Base-by-base conservation (phyloP, 2,113 vertebrate species). In the Oreotrochilus melanogaster region DNA sequence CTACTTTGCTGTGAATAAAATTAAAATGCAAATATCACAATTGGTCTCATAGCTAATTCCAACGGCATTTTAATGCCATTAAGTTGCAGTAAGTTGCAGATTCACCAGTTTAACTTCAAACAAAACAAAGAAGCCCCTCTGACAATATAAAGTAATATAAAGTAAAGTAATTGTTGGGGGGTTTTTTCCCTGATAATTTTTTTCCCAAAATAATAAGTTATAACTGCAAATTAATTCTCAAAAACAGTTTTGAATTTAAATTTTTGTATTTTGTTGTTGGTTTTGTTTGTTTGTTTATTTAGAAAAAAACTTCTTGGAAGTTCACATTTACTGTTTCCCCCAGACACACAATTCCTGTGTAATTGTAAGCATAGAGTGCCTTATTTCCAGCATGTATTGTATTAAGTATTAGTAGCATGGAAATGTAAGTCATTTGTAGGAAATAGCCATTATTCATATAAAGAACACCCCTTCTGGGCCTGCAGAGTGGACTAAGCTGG, bases 1-100 rank as follows among this genome's bases (percentile, higher is more conserved):
- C 82, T 51, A 69, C 81, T 88, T 86, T 89, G 80, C 67, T 93
- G 92, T 64, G 90, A 96, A 90, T 75, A 61, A 92, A 90, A 82
- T 6, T 30, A 76, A 61, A 92, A 81, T 5, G 14, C 91, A 93
- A 94, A 93, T 31, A 60, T 18, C n/a, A 4, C 25, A 31, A 45
- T 73, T 11, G 21, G 61, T 37, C 69, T 87, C 51, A 81, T 11
- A 76, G 58, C 78, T 67, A 79, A 93, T 73, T 92, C 35, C 61
- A 75, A 69, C 5, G 84, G 82, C 39, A 30, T 54, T 73, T 57
- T 72, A n/a, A 65, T 76, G 84, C 81, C 81, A 83, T 23, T 35
- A 78, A 88, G 62, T 79, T 0, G 0, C 54, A 67, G 87, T 17
- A 66, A 67, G 56, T 74, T 85, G 92, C 74, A 65, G 35, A 58